These are phyloP conservation scores for Diaphora mendica DNA, from an alignment of 2,888 invertebrate species.

Conservation along the genomic window DNA sequence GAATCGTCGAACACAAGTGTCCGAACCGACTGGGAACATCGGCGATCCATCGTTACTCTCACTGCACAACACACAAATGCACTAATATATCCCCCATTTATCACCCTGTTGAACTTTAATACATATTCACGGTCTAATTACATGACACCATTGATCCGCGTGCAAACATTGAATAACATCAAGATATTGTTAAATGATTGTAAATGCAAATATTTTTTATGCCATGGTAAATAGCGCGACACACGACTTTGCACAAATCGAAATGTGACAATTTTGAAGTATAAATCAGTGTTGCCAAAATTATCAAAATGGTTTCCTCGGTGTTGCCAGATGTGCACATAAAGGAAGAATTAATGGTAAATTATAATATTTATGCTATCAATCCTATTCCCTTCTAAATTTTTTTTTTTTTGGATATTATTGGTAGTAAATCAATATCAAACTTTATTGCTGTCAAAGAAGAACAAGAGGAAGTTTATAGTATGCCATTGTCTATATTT, in stretches of 20 bases:
- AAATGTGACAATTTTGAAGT: conserved; percentile 68
- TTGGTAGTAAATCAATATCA: too few relatives aligned
- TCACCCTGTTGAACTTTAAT: conserved; percentile 60
- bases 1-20: conserved; percentile 92
- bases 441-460: too few relatives aligned
- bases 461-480: background rate
- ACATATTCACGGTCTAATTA: conserved; percentile 52
- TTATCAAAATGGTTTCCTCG: background rate
- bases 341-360: conserved; percentile 21
- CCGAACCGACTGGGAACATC: conserved; percentile 90
- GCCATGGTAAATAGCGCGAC: conserved; percentile 74
- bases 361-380: too few relatives aligned
- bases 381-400: background rate
- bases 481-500: background rate
- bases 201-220: conserved; percentile 60
- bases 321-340: conserved; percentile 12
- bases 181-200: conserved; percentile 45
- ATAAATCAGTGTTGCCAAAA: conserved; percentile 38
- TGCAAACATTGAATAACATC: conserved; percentile 48
- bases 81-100: conserved; percentile 79
- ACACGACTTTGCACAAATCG: conserved; percentile 72
- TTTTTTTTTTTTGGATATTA: too few relatives aligned
- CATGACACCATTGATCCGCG: conserved; percentile 55
- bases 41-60: conserved; percentile 84
- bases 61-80: conserved; percentile 76